These are phyloP conservation scores for Anser brachyrhynchus DNA, from an alignment of 2,113 vertebrate genomes.

Conservation along the genomic window DNA sequence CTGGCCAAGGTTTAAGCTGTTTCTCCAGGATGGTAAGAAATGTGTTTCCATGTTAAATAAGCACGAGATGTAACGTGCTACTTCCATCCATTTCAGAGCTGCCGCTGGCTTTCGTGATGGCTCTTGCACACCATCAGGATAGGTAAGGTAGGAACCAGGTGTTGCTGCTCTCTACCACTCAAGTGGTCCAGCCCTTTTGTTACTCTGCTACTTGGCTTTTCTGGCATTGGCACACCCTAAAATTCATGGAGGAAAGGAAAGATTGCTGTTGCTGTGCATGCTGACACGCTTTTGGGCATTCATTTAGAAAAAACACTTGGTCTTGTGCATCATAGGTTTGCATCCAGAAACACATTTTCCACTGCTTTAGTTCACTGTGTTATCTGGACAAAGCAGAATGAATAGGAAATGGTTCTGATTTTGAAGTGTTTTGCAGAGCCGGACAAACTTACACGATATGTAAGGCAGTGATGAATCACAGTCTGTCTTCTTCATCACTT, in stretches of 20 bases:
- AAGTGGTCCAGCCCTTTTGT: not conserved
- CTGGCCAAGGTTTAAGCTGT: not conserved
- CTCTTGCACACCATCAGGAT: not conserved
- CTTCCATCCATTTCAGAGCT: not conserved
- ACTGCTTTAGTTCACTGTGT: not conserved
- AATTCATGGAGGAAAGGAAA: not conserved
- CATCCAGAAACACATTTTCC: not conserved
- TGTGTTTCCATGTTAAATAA: not conserved
- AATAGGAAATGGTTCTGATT: not conserved
- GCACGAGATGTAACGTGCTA: not conserved
- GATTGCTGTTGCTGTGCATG: not conserved
- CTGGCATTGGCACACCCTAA: not conserved
- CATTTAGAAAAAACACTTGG: not conserved
- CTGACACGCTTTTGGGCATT: not conserved
- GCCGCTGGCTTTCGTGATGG: not conserved
- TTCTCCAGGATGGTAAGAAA: not conserved
- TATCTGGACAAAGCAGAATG: not conserved
- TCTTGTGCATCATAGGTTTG: not conserved
- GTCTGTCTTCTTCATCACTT: not conserved
- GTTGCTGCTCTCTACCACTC: not conserved
- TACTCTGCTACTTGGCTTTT: not conserved
- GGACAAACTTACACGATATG: not conserved
- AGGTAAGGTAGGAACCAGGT: not conserved
- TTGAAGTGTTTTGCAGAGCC: not conserved
- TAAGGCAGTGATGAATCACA: not conserved